These are phyloP conservation scores for Mixornis gularis DNA, from an alignment of 2,113 vertebrate genomes.

Conservation along the genomic window DNA sequence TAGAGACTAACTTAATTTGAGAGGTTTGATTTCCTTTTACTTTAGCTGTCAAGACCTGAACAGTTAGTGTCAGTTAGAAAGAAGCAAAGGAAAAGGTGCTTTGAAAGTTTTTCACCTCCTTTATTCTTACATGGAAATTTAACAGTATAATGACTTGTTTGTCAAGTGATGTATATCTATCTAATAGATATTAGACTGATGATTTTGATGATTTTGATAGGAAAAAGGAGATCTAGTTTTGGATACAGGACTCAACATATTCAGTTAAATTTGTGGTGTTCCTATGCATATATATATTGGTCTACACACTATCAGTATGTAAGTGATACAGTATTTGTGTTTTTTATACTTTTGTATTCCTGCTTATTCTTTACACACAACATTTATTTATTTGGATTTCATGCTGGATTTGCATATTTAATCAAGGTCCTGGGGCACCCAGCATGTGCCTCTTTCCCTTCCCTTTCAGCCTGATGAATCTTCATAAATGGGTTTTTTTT, in stretches of 20 bases:
- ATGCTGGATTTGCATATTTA: background rate
- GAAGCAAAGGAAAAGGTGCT: background rate
- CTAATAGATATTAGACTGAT: background rate
- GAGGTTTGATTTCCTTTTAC: background rate
- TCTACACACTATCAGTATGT: background rate
- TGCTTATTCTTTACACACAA: background rate
- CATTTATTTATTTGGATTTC: background rate
- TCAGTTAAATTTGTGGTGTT: background rate
- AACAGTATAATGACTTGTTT: background rate
- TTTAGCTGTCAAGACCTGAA: background rate
- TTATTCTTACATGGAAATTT: background rate
- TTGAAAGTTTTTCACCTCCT: background rate
- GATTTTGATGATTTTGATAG: background rate
- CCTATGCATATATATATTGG: background rate
- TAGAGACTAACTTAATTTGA: background rate
- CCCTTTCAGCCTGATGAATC: background rate
- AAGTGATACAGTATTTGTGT: background rate
- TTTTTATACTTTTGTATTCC: background rate
- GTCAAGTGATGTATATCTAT: background rate
- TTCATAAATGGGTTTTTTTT: background rate
- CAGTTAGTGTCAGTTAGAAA: background rate
- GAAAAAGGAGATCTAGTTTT: background rate
- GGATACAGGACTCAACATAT: background rate
- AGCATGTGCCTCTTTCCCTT: background rate
- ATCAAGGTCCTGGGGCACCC: background rate